Evolutionary conservation across 2,797 vertebrate genomes (phyloP), one percentile per base, ranked within the genome.

Genomic region (Acrocephalus scirpaceus): DNA sequence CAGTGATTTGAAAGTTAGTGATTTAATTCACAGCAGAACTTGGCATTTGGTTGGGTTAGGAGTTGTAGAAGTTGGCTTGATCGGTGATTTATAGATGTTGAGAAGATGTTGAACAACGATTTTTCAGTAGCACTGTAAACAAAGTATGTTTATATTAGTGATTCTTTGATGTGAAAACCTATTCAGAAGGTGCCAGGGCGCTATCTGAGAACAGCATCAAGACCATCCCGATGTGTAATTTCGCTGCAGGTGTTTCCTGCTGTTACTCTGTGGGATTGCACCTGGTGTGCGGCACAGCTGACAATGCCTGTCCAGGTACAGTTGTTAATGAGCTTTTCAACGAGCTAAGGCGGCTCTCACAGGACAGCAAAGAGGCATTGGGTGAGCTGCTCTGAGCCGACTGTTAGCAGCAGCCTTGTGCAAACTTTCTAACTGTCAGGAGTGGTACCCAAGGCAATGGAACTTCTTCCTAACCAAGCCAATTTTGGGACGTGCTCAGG

Each of bases 151-250:
- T 88, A 42, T 84, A 34, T 77, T 77, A 80, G 65, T 1, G 1
- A 38, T 66, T 60, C 76, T 91, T 95, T 95, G 86, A 80, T 77
- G 70, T 77, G 76, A 77, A 86, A 71, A 65, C 25, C 69, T 74
- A 77, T 93, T 92, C 70, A 79, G 76, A 45, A 48, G 32, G 61
- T 90, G 96, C 88, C 93, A 93, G 88, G 67, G 38, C 19, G 5
- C 79, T 91, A 83, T 88, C 79, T n/a, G 83, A 71, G 82, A 86
- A 34, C 79, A 84, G 74, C 42, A 40, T 91, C 88, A 64, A 60
- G 87, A 77, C 60, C 57, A 69, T 80, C 69, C 56, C 2, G 0
- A 7, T 34, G 57, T 16, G 65, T 73, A 66, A 71, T 74, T 88
- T n/a, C 8, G 2, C 45, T 26, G 73, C 8, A 77, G 71, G 69